These are phyloP conservation scores for Catonia carolina DNA, from an alignment of 2,888 invertebrate genomes.

Conservation along the genomic window DNA sequence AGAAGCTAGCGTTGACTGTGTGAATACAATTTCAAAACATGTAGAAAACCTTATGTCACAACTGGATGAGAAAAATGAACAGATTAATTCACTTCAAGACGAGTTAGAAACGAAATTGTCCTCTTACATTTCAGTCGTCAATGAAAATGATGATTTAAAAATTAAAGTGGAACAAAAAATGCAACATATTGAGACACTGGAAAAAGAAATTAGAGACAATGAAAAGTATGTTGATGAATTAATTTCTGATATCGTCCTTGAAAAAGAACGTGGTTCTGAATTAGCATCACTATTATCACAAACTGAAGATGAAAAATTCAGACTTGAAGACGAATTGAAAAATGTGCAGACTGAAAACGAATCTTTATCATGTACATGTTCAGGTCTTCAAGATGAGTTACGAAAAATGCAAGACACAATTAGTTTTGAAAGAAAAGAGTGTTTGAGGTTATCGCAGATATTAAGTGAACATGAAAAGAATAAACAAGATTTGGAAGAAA, in stretches of 20 bases:
- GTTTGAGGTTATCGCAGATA: background rate
- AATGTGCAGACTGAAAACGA: background rate
- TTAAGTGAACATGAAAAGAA: background rate
- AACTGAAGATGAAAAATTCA: conserved; percentile 20
- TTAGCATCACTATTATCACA: conserved; percentile 7
- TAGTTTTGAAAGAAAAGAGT: background rate
- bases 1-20: conserved; percentile 23
- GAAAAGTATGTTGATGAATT: conserved; percentile 29
- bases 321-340: background rate
- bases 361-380: background rate
- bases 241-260: conserved; percentile 29
- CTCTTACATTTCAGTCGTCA: conserved; percentile 25
- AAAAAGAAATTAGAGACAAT: conserved; percentile 24
- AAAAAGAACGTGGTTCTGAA: conserved; percentile 29
- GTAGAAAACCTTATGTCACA: conserved; percentile 24
- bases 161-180: conserved; percentile 18
- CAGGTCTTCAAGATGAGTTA: background rate
- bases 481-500: background rate
- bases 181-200: conserved; percentile 17
- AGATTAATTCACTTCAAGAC: conserved; percentile 19
- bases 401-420: background rate
- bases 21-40: conserved; percentile 25
- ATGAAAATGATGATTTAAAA: conserved; percentile 28
- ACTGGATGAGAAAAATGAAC: conserved; percentile 21
- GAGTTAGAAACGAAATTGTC: conserved; percentile 27